These are phyloP conservation scores for Pycnomerus fuliginosus DNA, from an alignment of 2,888 invertebrate species.

Conservation along the genomic window DNA sequence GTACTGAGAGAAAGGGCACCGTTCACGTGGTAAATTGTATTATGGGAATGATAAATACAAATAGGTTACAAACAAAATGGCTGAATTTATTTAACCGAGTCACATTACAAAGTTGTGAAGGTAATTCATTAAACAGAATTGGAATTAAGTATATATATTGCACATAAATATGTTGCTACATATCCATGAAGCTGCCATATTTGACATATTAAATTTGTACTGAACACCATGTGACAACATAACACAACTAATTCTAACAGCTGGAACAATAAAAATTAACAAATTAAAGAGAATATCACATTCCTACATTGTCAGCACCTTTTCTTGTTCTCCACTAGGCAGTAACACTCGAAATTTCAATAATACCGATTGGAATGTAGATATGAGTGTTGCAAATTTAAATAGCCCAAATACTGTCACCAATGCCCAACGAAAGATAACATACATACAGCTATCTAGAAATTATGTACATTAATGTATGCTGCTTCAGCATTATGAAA, in stretches of 20 bases:
- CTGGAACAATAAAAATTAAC: conserved; percentile 49
- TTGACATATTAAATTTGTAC: conserved; percentile 48
- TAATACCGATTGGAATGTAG: conserved; percentile 34
- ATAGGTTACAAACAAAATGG: no score
- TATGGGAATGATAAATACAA: no score
- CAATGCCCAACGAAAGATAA: conserved; percentile 44
- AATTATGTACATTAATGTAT: conserved; percentile 38
- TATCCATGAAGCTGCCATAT: conserved; percentile 45
- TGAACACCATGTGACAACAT: conserved; percentile 50
- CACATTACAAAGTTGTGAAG: conserved; percentile 23
- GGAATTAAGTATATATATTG: conserved; percentile 49
- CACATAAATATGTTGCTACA: conserved; percentile 50
- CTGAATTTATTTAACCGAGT: no score
- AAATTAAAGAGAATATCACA: conserved; percentile 52
- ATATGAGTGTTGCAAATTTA: conserved; percentile 28
- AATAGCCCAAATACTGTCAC: conserved; percentile 34
- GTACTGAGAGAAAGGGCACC: conserved; percentile 88
- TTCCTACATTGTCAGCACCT: conserved; percentile 51
- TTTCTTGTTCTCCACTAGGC: conserved; percentile 27
- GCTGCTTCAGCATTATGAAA: conserved; percentile 34
- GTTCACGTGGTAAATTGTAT: conserved; percentile 78
- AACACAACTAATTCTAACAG: conserved; percentile 46
- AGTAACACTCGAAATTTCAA: conserved; percentile 1
- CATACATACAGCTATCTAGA: conserved; percentile 40
- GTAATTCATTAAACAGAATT: conserved; percentile 29